phyloP scores from a whole-genome alignment of 2,888 invertebrate species.

The Cephus pygmeus region DNA sequence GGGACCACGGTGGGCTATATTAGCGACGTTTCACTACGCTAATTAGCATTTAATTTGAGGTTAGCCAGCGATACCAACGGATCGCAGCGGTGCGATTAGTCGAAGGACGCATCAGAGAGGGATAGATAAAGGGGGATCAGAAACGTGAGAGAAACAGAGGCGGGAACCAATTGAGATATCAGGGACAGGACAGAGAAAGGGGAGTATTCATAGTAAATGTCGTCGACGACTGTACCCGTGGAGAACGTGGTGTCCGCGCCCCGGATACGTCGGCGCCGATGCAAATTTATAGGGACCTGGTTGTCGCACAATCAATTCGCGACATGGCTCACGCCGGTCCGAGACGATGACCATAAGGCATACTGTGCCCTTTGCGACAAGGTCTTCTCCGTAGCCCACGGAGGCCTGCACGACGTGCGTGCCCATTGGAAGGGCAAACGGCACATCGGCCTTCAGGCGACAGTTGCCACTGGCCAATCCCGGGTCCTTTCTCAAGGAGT shows the following conservation, averaged over 20 bases:
- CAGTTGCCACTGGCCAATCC: conserved; percentile 41
- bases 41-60: conserved; percentile 40
- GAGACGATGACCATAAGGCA: conserved; percentile 51
- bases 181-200: not conserved
- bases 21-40: conserved; percentile 18
- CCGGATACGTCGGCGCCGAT: conserved; percentile 45
- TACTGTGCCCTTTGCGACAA: conserved; percentile 54
- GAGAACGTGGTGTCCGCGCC: conserved; percentile 16
- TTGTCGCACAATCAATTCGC: conserved; percentile 47
- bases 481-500: conserved; percentile 33
- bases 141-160: not conserved
- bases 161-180: not conserved
- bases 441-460: conserved; percentile 50
- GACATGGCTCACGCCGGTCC: conserved; percentile 50
- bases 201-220: not conserved
- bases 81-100: not conserved
- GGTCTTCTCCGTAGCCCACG: conserved; percentile 54
- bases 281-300: conserved; percentile 55
- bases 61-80: conserved; percentile 19
- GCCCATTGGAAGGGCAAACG: conserved; percentile 59
- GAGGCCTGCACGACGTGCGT: conserved; percentile 54
- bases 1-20: no score
- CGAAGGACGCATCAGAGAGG: conserved; percentile 7
- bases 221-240: not conserved
- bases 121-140: not conserved